A percentile compares a stretch with the other conserved stretches of the same genome.
phyloP scores from a whole-genome alignment of 37 sponge, comb jelly and placozoan species.

The Spongilla lacustris region DNA sequence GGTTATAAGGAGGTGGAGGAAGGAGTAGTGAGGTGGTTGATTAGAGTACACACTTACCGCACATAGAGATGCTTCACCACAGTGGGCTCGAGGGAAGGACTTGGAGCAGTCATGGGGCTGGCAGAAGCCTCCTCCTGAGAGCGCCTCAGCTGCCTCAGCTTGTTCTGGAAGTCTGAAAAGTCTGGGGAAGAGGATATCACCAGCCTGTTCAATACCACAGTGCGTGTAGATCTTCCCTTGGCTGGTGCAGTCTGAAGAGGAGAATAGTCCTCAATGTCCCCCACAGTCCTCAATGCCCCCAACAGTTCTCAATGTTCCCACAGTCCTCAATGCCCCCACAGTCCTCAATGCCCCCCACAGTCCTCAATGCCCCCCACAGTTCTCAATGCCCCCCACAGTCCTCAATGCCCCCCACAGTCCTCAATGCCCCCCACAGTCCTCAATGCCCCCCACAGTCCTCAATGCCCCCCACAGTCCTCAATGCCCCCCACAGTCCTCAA shows the following conservation, averaged over 20 bases:
- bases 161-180: conserved; percentile 21
- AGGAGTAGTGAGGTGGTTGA: neutral
- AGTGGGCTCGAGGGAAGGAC: conserved; percentile 14
- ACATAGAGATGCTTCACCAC: conserved; percentile 68
- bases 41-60: conserved; percentile 30
- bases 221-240: conserved; percentile 10
- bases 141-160: conserved; percentile 9
- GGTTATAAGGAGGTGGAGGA: too few relatives aligned
- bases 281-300: too few relatives aligned
- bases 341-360: too few relatives aligned
- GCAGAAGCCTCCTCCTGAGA: conserved; percentile 11
- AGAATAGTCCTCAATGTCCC: neutral
- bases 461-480: too few relatives aligned
- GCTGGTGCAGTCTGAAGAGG: neutral
- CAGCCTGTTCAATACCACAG: conserved; percentile 30
- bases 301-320: too few relatives aligned
- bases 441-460: too few relatives aligned
- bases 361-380: too few relatives aligned
- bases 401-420: too few relatives aligned
- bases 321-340: too few relatives aligned
- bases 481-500: too few relatives aligned
- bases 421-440: too few relatives aligned
- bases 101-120: neutral
- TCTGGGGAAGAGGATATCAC: conserved; percentile 2
- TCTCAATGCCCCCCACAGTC: too few relatives aligned